A percentile compares a stretch with the other conserved stretches of the same genome.
Evolutionary conservation across 1,140 invertebrate genomes (phyloP).

Genomic region (Diachasma alloeum): DNA sequence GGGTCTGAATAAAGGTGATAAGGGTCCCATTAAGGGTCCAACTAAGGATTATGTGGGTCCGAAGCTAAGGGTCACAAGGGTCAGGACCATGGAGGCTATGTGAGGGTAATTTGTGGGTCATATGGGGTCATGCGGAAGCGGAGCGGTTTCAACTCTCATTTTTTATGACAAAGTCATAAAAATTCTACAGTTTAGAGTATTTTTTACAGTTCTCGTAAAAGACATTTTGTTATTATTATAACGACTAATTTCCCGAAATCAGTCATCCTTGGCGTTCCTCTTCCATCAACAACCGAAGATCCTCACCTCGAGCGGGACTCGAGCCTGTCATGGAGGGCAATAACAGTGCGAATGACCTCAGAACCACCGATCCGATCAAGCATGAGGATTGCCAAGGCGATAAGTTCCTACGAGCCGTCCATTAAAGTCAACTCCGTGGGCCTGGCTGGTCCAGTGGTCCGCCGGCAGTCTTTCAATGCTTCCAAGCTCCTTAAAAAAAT

Average conservation of each 20-base stretch:
- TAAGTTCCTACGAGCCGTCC: slow-evolving; percentile 39
- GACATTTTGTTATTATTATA: background rate
- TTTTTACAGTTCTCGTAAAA: too few relatives aligned
- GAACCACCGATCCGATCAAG: slow-evolving; percentile 24
- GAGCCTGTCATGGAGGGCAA: slow-evolving; percentile 8
- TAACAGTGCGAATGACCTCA: slow-evolving; percentile 1
- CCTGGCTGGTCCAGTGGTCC: background rate
- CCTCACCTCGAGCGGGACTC: slow-evolving; percentile 29
- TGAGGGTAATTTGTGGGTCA: too few relatives aligned
- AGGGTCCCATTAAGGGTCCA: too few relatives aligned
- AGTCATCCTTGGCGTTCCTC: slow-evolving; percentile 47
- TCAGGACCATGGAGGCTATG: too few relatives aligned
- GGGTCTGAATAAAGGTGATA: too few relatives aligned
- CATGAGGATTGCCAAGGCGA: slow-evolving; percentile 50
- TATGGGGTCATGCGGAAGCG: too few relatives aligned
- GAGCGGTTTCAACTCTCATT: too few relatives aligned
- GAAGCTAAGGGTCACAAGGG: too few relatives aligned
- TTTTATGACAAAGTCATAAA: too few relatives aligned
- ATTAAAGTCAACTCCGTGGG: slow-evolving; percentile 14
- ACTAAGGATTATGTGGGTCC: too few relatives aligned
- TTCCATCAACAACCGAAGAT: slow-evolving; percentile 47
- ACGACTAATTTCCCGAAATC: background rate
- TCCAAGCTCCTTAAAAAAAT: slow-evolving; percentile 8
- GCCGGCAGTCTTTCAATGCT: slow-evolving; percentile 21
- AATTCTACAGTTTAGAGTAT: too few relatives aligned